These are phyloP conservation scores for Drosophila ambigua DNA, from an alignment of 1,140 invertebrate species.

Conservation along the genomic window DNA sequence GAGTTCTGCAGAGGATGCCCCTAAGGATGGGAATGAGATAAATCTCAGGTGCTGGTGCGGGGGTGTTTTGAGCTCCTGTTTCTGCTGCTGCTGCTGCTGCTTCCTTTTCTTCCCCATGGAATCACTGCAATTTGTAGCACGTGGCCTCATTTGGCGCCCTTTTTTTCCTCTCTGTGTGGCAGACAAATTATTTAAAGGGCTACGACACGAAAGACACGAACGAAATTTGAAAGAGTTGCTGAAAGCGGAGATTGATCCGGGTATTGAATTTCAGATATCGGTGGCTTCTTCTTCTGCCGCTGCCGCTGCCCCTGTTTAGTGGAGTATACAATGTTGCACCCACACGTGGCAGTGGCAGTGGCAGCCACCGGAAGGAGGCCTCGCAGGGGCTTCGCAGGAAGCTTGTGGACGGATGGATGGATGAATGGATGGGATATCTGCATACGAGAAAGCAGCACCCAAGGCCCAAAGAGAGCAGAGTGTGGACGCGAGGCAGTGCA, in stretches of 20 bases:
- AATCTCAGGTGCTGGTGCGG: constrained; percentile 75
- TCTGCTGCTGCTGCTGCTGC: constrained; percentile 30
- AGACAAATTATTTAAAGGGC: constrained; percentile 34
- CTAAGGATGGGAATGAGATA: constrained; percentile 17
- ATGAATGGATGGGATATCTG: constrained; percentile 3
- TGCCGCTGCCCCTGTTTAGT: neutral
- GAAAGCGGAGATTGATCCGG: constrained; percentile 38
- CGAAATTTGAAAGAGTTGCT: constrained; percentile 37
- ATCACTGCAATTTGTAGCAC: constrained; percentile 65
- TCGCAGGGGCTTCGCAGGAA: constrained; percentile 50
- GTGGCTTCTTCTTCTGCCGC: neutral
- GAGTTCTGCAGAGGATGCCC: constrained; percentile 14
- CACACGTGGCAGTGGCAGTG: constrained; percentile 31
- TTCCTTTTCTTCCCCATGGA: neutral
- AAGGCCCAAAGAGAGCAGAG: constrained; percentile 40
- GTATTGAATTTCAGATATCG: constrained; percentile 25
- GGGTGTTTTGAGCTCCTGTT: constrained; percentile 53
- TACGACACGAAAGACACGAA: too few species aligned
- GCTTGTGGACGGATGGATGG: neutral
- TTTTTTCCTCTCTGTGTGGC: constrained; percentile 30
- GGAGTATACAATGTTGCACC: constrained; percentile 25
- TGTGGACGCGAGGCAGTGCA: neutral
- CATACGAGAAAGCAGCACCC: constrained; percentile 13
- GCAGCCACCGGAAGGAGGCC: constrained; percentile 6
- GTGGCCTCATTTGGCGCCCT: constrained; percentile 72